Evolutionary conservation across 1,140 invertebrate species (phyloP), one percentile per base, ranked within the genome.

Genomic region (Monochamus saltuarius): DNA sequence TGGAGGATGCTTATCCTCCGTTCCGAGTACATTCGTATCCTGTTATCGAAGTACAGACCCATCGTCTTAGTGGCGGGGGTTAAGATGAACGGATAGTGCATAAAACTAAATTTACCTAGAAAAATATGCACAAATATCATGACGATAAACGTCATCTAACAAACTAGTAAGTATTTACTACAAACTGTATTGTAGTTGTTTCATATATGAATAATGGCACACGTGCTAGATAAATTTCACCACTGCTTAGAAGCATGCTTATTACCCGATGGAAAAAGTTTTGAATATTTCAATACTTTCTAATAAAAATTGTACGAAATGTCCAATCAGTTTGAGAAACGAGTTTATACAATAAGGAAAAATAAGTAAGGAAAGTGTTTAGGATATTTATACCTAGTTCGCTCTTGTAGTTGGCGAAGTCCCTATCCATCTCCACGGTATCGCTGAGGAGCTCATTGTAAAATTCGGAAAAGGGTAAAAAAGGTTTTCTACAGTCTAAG

Each of bases 11-110:
- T 89, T 76, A 91, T 85, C 69, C 94, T 80, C 52, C 94, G 79
- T 77, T 97, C 94, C 63, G 90, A 93, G 75, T 93, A 93, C 95
- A 98, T 98, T 38, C 94, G 84, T 73, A 97, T 94, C 35, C 94
- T 84, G 76, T 95, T 96, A 77, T 97, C 94, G 75, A 94, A 96
- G 78, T 95, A 96, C 29, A 97, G 79, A 0, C 90, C 92, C 57
- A 94, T 83, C 8, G 91, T 90, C 79, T 96, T 97, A 0, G 92
- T 95, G 1, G 92, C 89, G 2, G 93, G 90, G n/a, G 91, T 96
- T 36, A 97, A 79, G 64, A 97, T 90, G 78, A 97, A 97, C 7
- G 90, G 87, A 75, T 95, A 92, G 69, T 88, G 85, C 84, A 96
- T 90, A 77, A 97, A 97, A 65, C 92, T 92, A 78, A 97, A 97